A percentile compares a stretch with the other conserved stretches of the same genome.
phyloP scores from a whole-genome alignment of 2,113 vertebrate genomes.

The Fulmarus glacialis region DNA sequence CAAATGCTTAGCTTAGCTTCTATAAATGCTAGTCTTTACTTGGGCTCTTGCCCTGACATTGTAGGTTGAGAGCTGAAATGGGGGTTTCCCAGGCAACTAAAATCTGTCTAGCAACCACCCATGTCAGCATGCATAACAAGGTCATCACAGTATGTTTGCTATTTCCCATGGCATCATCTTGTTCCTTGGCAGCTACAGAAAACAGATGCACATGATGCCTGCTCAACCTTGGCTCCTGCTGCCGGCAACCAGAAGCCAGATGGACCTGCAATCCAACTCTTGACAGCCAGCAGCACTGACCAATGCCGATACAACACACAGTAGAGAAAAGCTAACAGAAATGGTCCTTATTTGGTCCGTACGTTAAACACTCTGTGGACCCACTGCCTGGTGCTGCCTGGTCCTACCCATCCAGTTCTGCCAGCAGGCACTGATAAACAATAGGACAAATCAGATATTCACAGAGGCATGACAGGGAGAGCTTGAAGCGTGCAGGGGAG shows the following conservation, averaged over 20 bases:
- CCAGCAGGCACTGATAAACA: neutral
- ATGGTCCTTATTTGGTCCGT: neutral
- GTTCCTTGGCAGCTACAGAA: slow-evolving; percentile 50
- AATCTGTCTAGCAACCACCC: slow-evolving; percentile 48
- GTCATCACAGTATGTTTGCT: slow-evolving; percentile 25
- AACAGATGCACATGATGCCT: slow-evolving; percentile 22
- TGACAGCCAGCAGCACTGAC: neutral
- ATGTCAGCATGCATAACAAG: slow-evolving; percentile 5
- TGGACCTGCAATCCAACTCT: neutral
- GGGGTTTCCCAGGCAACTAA: slow-evolving; percentile 58
- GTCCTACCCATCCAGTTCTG: neutral
- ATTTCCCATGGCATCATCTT: slow-evolving; percentile 39
- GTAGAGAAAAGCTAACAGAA: neutral
- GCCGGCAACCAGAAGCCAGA: slow-evolving; percentile 6
- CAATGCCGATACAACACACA: neutral
- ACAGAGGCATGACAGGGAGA: neutral
- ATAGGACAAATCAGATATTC: neutral
- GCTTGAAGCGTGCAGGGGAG: neutral
- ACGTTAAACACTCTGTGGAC: neutral
- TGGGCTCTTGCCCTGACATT: neutral
- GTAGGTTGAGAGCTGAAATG: slow-evolving; percentile 19
- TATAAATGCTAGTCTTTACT: slow-evolving; percentile 4
- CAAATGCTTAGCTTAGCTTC: neutral
- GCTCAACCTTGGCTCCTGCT: neutral
- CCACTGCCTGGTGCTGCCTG: accelerated